Percentiles rank a stretch among this genome's conserved stretches.
Evolutionary conservation across 2,888 invertebrate species (phyloP).

Genomic region (Ditylenchus weischeri): DNA sequence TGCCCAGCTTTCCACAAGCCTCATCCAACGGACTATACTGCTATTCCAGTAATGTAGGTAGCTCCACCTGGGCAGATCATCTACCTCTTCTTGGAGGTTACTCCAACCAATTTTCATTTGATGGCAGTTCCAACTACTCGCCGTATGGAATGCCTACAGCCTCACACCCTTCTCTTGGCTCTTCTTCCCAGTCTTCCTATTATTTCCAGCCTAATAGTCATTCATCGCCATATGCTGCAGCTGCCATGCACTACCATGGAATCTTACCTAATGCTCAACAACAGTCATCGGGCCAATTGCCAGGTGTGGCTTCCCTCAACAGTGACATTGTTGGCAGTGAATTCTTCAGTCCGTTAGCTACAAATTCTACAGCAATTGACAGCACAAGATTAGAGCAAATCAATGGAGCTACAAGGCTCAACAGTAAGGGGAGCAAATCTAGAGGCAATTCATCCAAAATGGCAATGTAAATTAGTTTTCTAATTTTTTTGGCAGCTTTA

Average conservation of each 20-base stretch:
- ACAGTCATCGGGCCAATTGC: too few species aligned
- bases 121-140: slow-evolving; percentile 2
- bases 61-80: slow-evolving; percentile 42
- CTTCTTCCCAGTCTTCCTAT: slow-evolving; percentile 4
- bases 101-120: slow-evolving; percentile 9
- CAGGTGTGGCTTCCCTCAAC: too few species aligned
- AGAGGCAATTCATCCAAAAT: neutral
- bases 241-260: neutral
- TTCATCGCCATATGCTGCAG: slow-evolving; percentile 2
- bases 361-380: too few species aligned
- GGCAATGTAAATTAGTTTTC: slow-evolving; percentile 1
- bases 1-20: neutral
- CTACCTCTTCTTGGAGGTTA: slow-evolving; percentile 41
- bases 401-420: neutral
- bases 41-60: slow-evolving; percentile 1
- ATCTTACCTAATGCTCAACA: neutral
- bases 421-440: neutral
- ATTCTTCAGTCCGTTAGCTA: neutral
- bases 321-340: neutral
- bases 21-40: slow-evolving; percentile 5
- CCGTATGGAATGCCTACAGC: neutral
- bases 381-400: too few species aligned
- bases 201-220: slow-evolving; percentile 1
- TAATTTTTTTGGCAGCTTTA: neutral
- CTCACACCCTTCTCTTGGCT: neutral